Conservation (phyloP, 2,888 invertebrate genomes). For the Zhuqinia jingwanae region DNA sequence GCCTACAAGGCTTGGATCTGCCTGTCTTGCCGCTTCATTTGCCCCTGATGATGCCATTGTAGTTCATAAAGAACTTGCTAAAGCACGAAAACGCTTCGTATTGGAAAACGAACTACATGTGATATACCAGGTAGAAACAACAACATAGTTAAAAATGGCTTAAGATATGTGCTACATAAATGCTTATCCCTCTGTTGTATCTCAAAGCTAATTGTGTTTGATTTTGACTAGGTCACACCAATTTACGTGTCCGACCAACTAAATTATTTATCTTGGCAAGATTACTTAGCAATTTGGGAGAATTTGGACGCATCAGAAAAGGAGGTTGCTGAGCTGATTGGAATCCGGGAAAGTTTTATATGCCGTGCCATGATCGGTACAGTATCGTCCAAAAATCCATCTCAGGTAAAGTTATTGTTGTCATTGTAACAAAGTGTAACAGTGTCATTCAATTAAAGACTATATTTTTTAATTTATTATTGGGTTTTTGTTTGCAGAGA, state of each 20-base stretch:
- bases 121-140: conserved; percentile 89
- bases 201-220: no score
- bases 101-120: conserved; percentile 97
- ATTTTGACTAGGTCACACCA: conserved; percentile 86
- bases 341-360: conserved; percentile 92
- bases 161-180: no score
- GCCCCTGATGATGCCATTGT: conserved; percentile 96
- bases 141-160: background rate
- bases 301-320: conserved; percentile 89
- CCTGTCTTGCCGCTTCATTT: conserved; percentile 95
- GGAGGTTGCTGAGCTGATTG: conserved; percentile 93
- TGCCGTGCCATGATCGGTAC: conserved; percentile 88
- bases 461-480: background rate
- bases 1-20: conserved; percentile 94
- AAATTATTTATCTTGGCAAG: conserved; percentile 87
- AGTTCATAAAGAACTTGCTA: conserved; percentile 93
- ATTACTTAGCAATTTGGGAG: conserved; percentile 89
- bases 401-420: conserved; percentile 45
- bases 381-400: conserved; percentile 83
- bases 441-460: no score
- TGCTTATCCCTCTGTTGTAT: background rate
- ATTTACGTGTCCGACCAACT: conserved; percentile 92
- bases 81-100: conserved; percentile 93
- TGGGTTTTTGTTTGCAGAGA: conserved; percentile 71
- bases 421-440: no score